Evolutionary conservation across 2,113 vertebrate species (phyloP), one percentile per base, ranked within the genome.

Genomic region (Macheiramphus alcinus): DNA sequence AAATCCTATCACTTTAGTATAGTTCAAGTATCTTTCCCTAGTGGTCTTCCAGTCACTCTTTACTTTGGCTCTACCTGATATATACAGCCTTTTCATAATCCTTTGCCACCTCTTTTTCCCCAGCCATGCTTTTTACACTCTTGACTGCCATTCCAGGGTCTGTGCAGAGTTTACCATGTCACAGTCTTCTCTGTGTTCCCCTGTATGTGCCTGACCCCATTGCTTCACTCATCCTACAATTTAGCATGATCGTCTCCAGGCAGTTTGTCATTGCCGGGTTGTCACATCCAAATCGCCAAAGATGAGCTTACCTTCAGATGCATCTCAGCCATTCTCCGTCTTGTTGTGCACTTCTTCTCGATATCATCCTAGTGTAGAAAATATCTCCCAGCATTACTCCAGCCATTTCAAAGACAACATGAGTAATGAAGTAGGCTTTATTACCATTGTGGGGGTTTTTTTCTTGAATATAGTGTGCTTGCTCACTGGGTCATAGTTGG

Each of bases 141-240:
- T 13, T 50, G 70, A 9, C 48, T 84, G 31, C 66, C 5, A 0
- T 75, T 43, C 12, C 16, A 40, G 23, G 11, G 31, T 53, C 53
- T 11, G 9, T 58, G 50, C 59, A 59, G 79, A 26, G 71, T 20
- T 86, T 31, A 5, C 5, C 1, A 0, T 2, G 9, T 59, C 9
- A 4, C 0, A 0, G 13, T 32, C 34, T 56, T 38, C 32, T 43
- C 12, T 40, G 40, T 36, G 31, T 26, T 13, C 36, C 26, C 9
- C 36, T 34, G 12, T 43, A 32, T 5, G 2, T 70, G n/a, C 15
- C 36, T 45, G 47, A 56, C 17, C 15, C 31, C 10, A 0, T 8
- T 79, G 56, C 52, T 63, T 53, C 52, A 3, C 32, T 74, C 34
- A 7, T 14, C 31, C 50, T 84, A 59, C 20, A 13, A 0, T 8